Evolutionary conservation across 2,797 vertebrate genomes (phyloP).

Genomic region (Gymnoscopelus braueri): DNA sequence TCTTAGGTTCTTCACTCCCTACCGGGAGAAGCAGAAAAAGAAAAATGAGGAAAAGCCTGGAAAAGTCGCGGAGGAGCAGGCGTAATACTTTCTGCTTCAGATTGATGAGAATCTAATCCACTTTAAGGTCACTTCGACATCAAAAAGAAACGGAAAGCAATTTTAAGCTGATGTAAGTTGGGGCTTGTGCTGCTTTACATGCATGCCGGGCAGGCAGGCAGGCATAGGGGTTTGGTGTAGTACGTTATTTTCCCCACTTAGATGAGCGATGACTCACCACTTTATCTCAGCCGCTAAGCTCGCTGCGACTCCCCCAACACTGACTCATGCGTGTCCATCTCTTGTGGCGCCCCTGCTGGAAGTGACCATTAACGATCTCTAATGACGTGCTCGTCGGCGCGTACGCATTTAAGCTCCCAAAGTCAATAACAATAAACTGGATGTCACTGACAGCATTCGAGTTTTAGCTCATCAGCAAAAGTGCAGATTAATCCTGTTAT

Average conservation of each 20-base stretch:
- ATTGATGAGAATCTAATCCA: conserved; percentile 83
- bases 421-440: conserved; percentile 31
- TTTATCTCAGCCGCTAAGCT: conserved; percentile 74
- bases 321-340: conserved; percentile 65
- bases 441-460: conserved; percentile 22
- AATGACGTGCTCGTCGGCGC: conserved; percentile 39
- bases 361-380: conserved; percentile 53
- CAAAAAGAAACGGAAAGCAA: conserved; percentile 67
- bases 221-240: conserved; percentile 70
- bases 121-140: conserved; percentile 78
- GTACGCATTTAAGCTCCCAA: conserved; percentile 31
- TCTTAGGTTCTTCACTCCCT: conserved; percentile 71
- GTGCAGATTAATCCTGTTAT: conserved; percentile 21
- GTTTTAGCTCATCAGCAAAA: conserved; percentile 19
- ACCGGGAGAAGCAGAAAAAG: conserved; percentile 34
- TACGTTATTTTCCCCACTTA: conserved; percentile 79
- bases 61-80: conserved; percentile 69
- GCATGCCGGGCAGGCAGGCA: conserved; percentile 54
- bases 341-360: conserved; percentile 35
- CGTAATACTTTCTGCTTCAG: conserved; percentile 77
- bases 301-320: conserved; percentile 57
- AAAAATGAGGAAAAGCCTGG: conserved; percentile 56
- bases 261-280: conserved; percentile 76
- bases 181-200: conserved; percentile 60
- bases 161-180: conserved; percentile 75